phyloP scores from a whole-genome alignment of 1,140 invertebrate species.

The Medauroidea extradentata region DNA sequence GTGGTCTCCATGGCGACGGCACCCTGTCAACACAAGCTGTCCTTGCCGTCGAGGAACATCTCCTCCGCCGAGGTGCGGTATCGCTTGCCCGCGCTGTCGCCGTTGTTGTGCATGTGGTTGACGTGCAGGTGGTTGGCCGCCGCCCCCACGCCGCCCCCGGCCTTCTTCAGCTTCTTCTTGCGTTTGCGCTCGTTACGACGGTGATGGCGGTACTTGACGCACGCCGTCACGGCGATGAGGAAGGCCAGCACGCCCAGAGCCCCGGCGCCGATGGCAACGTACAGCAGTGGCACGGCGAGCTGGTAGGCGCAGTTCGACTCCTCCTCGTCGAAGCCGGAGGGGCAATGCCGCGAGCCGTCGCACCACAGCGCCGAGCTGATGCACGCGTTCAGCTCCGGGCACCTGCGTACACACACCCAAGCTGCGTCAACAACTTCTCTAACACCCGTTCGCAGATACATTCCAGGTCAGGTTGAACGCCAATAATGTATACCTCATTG shows the following conservation, averaged over 20 bases:
- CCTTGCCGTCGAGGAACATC: conserved; percentile 60
- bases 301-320: conserved; percentile 65
- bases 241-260: conserved; percentile 49
- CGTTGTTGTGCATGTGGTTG: conserved; percentile 52
- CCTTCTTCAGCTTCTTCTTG: conserved; percentile 24
- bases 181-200: conserved; percentile 58
- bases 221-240: conserved; percentile 55
- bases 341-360: conserved; percentile 65
- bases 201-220: conserved; percentile 57
- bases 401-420: conserved; percentile 43
- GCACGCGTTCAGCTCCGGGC: conserved; percentile 66
- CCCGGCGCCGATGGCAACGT: conserved; percentile 57
- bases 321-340: conserved; percentile 68
- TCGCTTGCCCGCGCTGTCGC: conserved; percentile 24
- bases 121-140: conserved; percentile 51
- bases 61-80: conserved; percentile 37
- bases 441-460: not conserved
- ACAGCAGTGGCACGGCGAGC: conserved; percentile 60
- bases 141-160: conserved; percentile 5
- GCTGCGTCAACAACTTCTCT: not conserved
- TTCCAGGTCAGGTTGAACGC: no score
- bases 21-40: conserved; percentile 68
- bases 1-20: conserved; percentile 58
- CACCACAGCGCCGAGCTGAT: conserved; percentile 69
- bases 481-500: no score